These are phyloP conservation scores for Parazoanthus atlanticus DNA, from an alignment of 92 coral and sea anemone species.

Conservation along the genomic window DNA sequence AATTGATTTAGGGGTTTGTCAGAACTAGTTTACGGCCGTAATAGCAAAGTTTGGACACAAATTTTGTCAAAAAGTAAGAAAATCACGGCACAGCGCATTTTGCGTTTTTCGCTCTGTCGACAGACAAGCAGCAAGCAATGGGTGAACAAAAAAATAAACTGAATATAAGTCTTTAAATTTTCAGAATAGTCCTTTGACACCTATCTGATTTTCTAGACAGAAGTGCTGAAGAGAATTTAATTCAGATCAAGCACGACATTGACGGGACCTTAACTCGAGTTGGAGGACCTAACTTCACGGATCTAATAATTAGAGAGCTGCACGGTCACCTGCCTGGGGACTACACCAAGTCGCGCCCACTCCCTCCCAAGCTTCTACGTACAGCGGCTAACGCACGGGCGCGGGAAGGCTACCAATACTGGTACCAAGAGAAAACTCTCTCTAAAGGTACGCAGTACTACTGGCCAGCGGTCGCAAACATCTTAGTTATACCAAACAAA, in stretches of 20 bases:
- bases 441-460: slow-evolving; percentile 64
- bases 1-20: no score
- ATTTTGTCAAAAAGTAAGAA: no score
- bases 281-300: slow-evolving; percentile 83
- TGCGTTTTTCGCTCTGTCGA: no score
- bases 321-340: slow-evolving; percentile 95
- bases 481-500: no score
- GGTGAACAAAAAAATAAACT: no score
- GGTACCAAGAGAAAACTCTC: slow-evolving; percentile 93
- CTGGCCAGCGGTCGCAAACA: background rate
- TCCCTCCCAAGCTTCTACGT: slow-evolving; percentile 81
- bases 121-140: no score
- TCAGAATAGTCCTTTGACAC: no score
- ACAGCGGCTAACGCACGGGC: slow-evolving; percentile 98
- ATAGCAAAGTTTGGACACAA: no score
- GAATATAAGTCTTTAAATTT: no score
- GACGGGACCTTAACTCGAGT: slow-evolving; percentile 87
- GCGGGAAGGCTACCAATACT: slow-evolving; percentile 88
- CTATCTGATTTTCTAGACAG: no score
- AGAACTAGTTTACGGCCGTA: no score
- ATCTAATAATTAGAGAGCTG: slow-evolving; percentile 73
- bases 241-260: slow-evolving; percentile 86
- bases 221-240: slow-evolving; percentile 44
- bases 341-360: slow-evolving; percentile 79
- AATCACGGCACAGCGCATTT: no score